phyloP scores from a whole-genome alignment of 2,888 invertebrate genomes.

The Macrophya alboannulata region DNA sequence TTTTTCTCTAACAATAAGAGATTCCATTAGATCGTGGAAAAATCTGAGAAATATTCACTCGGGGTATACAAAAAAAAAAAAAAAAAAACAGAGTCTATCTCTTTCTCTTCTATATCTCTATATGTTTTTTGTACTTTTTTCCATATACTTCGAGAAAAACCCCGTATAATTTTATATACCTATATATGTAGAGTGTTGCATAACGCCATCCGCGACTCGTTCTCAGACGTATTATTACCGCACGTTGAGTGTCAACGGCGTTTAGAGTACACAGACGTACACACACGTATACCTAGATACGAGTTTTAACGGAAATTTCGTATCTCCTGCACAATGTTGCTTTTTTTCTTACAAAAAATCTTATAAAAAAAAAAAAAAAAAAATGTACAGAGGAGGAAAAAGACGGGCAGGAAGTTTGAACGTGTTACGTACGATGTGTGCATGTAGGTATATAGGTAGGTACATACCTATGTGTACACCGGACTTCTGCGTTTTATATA shows the following conservation, averaged over 20 bases:
- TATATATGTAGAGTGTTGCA: not conserved
- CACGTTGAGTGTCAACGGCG: not conserved
- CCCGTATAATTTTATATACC: not conserved
- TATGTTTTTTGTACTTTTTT: not conserved
- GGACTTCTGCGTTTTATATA: not conserved
- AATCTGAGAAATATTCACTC: not conserved
- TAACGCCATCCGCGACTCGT: not conserved
- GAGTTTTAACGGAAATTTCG: constrained; percentile 5
- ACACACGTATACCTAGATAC: not conserved
- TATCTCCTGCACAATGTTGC: not conserved
- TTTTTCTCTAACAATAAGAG: not conserved
- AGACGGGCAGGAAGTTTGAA: not conserved
- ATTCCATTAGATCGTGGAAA: not conserved
- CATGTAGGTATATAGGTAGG: not conserved
- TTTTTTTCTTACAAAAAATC: not conserved
- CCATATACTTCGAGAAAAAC: not conserved
- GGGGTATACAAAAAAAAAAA: not conserved
- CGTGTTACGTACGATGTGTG: not conserved
- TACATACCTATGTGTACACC: not conserved
- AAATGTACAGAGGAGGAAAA: not conserved
- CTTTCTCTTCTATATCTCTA: not conserved
- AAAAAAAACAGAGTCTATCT: not conserved
- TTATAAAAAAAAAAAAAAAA: not conserved
- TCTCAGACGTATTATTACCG: not conserved
- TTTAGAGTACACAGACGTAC: not conserved